phyloP scores from a whole-genome alignment of 1,140 invertebrate genomes.

The Sycophila sp. region DNA sequence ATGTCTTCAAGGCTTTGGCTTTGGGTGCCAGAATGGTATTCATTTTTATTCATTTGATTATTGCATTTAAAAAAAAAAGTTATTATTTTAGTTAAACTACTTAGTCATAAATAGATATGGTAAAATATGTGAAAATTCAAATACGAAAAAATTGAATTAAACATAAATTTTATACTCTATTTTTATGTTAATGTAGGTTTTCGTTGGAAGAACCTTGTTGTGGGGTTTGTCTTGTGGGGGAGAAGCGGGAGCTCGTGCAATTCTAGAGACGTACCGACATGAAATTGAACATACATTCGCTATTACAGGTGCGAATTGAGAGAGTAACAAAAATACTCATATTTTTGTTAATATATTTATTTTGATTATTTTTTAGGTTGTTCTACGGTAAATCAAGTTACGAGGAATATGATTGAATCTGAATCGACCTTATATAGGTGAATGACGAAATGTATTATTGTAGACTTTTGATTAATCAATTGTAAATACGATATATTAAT shows the following conservation, averaged over 20 bases:
- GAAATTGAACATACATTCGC: slow-evolving; percentile 84
- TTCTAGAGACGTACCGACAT: slow-evolving; percentile 78
- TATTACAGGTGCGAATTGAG: slow-evolving; percentile 65
- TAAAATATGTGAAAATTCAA: too few relatives aligned
- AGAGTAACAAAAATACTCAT: neutral
- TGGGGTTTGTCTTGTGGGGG: slow-evolving; percentile 87
- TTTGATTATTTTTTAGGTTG: slow-evolving; percentile 59
- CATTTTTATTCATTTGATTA: too few relatives aligned
- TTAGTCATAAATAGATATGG: too few relatives aligned
- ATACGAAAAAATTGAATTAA: too few relatives aligned
- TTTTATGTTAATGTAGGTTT: slow-evolving; percentile 77
- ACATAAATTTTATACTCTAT: too few relatives aligned
- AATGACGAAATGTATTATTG: too few relatives aligned
- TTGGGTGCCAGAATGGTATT: slow-evolving; percentile 90
- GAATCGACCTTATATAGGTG: too few relatives aligned
- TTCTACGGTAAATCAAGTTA: slow-evolving; percentile 70
- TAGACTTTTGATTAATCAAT: too few relatives aligned
- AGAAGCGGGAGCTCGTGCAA: slow-evolving; percentile 78
- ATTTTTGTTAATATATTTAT: too few relatives aligned
- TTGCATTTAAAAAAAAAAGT: too few relatives aligned
- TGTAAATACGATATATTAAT: too few relatives aligned
- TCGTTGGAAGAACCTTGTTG: slow-evolving; percentile 86
- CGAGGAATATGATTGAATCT: slow-evolving; percentile 73
- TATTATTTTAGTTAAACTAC: too few relatives aligned
- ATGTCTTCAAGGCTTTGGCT: slow-evolving; percentile 91